Evolutionary conservation across 2,797 vertebrate genomes (phyloP).

Genomic region (Amblyraja radiata): DNA sequence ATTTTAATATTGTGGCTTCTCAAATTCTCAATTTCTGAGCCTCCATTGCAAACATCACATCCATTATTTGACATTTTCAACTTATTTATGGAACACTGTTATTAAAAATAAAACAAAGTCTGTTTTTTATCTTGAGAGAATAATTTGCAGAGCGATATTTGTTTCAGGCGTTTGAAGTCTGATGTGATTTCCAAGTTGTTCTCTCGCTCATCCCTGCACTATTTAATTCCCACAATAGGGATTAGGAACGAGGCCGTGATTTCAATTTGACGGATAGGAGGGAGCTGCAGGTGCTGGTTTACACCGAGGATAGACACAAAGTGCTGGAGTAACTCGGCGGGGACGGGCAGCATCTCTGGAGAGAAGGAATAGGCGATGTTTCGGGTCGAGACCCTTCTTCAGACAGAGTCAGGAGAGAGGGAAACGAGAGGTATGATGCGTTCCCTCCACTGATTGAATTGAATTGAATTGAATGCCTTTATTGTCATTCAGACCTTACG

Average conservation of each 20-base stretch:
- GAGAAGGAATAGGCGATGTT: no score
- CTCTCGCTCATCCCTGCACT: neutral
- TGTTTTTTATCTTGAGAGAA: neutral
- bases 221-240: neutral
- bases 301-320: no score
- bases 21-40: conserved; percentile 16
- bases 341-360: no score
- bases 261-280: neutral
- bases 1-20: conserved; percentile 32
- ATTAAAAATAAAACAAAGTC: neutral
- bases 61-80: conserved; percentile 30
- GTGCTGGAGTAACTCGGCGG: no score
- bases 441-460: neutral
- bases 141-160: neutral
- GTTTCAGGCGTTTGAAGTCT: neutral
- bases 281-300: no score
- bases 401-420: no score
- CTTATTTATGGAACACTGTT: conserved; percentile 10
- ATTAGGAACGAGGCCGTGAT: neutral
- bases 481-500: no score
- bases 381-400: no score
- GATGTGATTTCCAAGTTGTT: neutral
- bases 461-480: no score
- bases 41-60: neutral
- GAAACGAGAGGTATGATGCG: neutral